A percentile compares a stretch with the other conserved stretches of the same genome.
Evolutionary conservation across 2,113 vertebrate genomes (phyloP).

Genomic region (Meriones unguiculatus): DNA sequence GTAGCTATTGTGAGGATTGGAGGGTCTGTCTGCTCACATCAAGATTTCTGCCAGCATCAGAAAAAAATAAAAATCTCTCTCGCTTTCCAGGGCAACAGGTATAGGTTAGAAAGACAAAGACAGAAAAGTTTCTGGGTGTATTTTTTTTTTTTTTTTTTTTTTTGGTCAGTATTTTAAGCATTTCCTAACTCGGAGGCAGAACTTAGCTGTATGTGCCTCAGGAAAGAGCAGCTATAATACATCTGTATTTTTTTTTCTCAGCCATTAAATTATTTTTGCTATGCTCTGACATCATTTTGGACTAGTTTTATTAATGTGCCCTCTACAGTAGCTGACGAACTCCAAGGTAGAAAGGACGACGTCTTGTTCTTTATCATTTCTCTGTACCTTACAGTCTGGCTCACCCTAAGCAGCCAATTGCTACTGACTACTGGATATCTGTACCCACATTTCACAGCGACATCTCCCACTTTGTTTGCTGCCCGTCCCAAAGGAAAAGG

Average conservation of each 20-base stretch:
- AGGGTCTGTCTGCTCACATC: background rate
- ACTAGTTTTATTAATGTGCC: background rate
- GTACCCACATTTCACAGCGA: background rate
- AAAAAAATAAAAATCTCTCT: background rate
- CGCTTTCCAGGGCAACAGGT: conserved; percentile 20
- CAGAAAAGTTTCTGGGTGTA: background rate
- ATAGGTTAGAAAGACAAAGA: conserved; percentile 18
- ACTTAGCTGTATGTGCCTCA: background rate
- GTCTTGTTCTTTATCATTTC: background rate
- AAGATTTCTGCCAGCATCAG: conserved; percentile 13
- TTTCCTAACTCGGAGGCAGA: conserved; percentile 54
- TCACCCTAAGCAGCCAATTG: too few relatives aligned
- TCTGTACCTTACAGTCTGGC: background rate
- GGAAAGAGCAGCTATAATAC: background rate
- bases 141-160: background rate
- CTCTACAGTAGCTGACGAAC: background rate
- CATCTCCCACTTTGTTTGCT: background rate
- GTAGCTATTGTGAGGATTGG: background rate
- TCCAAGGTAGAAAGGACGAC: background rate
- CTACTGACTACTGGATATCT: background rate
- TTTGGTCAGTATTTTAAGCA: conserved; percentile 34
- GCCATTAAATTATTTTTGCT: conserved; percentile 15
- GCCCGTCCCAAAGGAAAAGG: background rate
- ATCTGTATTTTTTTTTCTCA: background rate
- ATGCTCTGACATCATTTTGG: conserved; percentile 13